These are phyloP conservation scores for Frankliniella intonsa DNA, from an alignment of 2,888 invertebrate species.

Conservation along the genomic window DNA sequence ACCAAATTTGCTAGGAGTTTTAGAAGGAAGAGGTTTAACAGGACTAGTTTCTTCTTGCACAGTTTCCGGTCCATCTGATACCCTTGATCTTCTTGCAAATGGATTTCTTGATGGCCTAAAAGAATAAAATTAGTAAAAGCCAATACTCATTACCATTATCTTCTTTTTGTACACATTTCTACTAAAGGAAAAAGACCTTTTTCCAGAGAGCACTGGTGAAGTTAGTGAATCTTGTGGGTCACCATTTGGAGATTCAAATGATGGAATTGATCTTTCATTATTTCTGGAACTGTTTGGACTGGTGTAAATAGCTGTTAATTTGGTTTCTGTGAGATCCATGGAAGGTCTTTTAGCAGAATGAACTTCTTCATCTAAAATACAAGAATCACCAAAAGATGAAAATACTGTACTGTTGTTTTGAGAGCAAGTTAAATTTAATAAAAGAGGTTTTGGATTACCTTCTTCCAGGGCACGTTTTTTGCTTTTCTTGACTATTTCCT, in stretches of 20 bases:
- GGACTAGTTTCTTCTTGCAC: background rate
- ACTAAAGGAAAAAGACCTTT: background rate
- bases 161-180: background rate
- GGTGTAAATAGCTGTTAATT: background rate
- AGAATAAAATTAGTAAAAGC: background rate
- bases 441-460: background rate
- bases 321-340: background rate
- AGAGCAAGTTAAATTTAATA: background rate
- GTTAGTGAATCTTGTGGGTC: background rate
- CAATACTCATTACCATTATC: background rate
- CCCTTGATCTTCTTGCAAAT: background rate
- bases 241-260: background rate
- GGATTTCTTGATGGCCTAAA: background rate
- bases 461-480: background rate
- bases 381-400: no score
- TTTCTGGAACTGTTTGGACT: background rate
- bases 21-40: background rate
- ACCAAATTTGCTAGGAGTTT: slow-evolving; percentile 28
- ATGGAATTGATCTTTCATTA: background rate
- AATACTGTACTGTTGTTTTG: no score
- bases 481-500: background rate
- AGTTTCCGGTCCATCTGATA: background rate
- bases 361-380: background rate
- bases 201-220: background rate
- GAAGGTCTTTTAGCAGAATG: background rate